Evolutionary conservation across 2,797 vertebrate genomes (phyloP).

Genomic region (Arrhamphus sclerolepis): DNA sequence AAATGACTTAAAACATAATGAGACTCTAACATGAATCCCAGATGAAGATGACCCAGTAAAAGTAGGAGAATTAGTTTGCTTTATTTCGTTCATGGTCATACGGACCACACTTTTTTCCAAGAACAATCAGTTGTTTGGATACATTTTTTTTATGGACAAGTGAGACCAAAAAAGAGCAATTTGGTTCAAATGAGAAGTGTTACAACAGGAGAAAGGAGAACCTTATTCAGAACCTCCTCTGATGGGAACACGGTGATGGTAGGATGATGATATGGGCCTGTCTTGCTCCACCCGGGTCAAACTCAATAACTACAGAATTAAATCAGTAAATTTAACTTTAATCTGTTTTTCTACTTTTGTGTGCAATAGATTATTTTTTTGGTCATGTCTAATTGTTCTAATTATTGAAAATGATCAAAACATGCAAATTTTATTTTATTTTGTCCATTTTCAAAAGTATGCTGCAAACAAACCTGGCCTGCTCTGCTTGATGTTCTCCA

Average conservation of each 20-base stretch:
- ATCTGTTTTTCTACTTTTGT: not conserved
- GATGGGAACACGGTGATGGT: not conserved
- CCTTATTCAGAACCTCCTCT: not conserved
- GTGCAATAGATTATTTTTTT: not conserved
- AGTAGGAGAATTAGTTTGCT: no score
- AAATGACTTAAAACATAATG: no score
- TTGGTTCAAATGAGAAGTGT: no score
- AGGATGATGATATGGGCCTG: not conserved
- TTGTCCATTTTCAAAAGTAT: not conserved
- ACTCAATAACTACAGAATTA: not conserved
- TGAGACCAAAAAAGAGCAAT: no score
- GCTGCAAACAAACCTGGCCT: not conserved
- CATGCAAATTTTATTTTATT: no score
- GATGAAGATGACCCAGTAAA: no score
- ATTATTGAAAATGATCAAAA: not conserved
- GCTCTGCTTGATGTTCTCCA: constrained; percentile 41
- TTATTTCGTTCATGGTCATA: no score
- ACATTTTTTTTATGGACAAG: no score
- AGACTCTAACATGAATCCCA: no score
- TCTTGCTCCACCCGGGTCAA: not conserved
- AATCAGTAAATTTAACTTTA: not conserved
- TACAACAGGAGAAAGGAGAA: no score
- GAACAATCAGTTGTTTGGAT: no score
- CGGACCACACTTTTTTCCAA: no score
- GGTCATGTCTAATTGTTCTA: not conserved